phyloP scores from a whole-genome alignment of 2,113 vertebrate genomes.

The Rhombomys opimus region DNA sequence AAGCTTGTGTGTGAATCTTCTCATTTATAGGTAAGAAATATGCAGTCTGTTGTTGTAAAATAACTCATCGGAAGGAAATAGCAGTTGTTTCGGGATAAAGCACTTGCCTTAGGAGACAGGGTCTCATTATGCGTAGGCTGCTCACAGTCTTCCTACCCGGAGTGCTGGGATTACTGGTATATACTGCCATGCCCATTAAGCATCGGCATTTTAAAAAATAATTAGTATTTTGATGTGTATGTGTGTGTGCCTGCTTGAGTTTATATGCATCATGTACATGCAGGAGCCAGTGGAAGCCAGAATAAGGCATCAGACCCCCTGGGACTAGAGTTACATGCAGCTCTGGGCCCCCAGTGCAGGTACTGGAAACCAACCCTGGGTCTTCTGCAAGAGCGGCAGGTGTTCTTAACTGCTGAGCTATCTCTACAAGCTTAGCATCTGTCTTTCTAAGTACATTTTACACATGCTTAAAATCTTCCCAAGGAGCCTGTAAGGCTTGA shows the following conservation, averaged over 20 bases:
- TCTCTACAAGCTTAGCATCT: background rate
- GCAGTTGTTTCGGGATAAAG: background rate
- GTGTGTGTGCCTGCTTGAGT: background rate
- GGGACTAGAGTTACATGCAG: background rate
- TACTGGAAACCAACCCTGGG: background rate
- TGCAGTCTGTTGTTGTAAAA: background rate
- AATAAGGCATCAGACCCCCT: background rate
- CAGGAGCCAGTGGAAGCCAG: background rate
- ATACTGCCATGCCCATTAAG: background rate
- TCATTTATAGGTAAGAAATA: background rate
- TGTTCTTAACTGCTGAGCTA: background rate
- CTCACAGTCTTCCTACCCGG: no score
- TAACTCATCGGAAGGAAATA: background rate
- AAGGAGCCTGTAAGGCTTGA: background rate
- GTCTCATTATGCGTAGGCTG: background rate
- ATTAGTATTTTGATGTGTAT: background rate
- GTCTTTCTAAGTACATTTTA: background rate
- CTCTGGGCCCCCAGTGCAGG: background rate
- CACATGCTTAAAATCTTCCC: background rate
- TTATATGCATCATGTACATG: background rate
- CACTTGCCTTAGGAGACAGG: background rate
- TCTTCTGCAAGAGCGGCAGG: background rate
- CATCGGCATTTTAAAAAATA: background rate
- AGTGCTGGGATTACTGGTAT: background rate
- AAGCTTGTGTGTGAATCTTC: background rate